phyloP scores from a whole-genome alignment of 2,888 invertebrate species.

The Incurvaria masculella region DNA sequence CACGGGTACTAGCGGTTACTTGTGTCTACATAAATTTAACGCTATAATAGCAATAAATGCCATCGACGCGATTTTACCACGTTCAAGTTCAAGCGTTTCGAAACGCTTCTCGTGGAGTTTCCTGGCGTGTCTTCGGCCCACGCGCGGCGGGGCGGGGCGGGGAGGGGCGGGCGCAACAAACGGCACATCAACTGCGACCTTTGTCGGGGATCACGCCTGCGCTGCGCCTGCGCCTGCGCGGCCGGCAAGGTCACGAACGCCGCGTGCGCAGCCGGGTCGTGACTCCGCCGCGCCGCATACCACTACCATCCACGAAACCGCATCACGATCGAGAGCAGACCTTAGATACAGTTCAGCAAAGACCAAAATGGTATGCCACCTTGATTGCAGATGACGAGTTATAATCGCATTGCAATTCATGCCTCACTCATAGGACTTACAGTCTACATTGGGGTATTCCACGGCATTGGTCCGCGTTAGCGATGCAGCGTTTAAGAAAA shows the following conservation, averaged over 20 bases:
- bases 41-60: too few species aligned
- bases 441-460: too few species aligned
- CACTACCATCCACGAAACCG: slow-evolving; percentile 25
- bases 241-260: slow-evolving; percentile 55
- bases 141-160: neutral
- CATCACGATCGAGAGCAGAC: slow-evolving; percentile 36
- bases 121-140: neutral
- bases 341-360: slow-evolving; percentile 33
- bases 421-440: too few species aligned
- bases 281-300: slow-evolving; percentile 54
- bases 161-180: neutral
- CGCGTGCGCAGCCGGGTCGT: slow-evolving; percentile 53
- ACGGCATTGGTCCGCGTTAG: too few species aligned
- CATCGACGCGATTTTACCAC: too few species aligned
- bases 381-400: too few species aligned
- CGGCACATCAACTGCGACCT: neutral
- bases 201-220: slow-evolving; percentile 31
- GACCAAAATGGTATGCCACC: slow-evolving; percentile 38
- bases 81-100: too few species aligned
- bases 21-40: too few species aligned
- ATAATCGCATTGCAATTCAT: too few species aligned
- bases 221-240: slow-evolving; percentile 49
- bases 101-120: too few species aligned
- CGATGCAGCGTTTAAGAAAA: too few species aligned
- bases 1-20: too few species aligned